phyloP scores from a whole-genome alignment of 2,797 vertebrate species.

The Falco concolor region DNA sequence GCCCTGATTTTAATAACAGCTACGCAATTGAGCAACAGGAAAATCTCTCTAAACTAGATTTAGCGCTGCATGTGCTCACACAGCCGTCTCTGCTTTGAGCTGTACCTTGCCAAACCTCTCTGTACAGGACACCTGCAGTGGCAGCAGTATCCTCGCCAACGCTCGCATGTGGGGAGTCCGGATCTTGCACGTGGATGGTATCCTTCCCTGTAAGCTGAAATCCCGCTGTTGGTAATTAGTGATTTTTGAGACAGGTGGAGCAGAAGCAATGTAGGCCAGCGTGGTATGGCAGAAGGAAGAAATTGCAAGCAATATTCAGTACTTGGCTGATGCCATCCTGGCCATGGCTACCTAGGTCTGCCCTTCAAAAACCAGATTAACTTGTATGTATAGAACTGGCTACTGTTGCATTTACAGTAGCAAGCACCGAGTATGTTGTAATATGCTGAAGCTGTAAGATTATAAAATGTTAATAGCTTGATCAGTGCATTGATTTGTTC shows the following conservation, averaged over 20 bases:
- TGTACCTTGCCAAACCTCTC: background rate
- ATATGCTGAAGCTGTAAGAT: background rate
- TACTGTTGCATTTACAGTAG: background rate
- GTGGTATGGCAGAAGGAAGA: background rate
- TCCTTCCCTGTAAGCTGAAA: constrained; percentile 65
- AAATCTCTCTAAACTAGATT: background rate
- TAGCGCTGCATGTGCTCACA: background rate
- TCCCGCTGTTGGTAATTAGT: background rate
- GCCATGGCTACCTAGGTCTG: background rate
- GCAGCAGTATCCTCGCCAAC: constrained; percentile 76
- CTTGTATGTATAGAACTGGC: background rate
- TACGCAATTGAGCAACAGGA: background rate
- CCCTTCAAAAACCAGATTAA: background rate
- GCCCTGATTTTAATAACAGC: background rate
- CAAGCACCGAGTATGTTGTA: background rate
- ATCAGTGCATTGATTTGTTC: background rate
- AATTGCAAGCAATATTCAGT: fast-evolving
- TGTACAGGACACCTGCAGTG: constrained; percentile 74
- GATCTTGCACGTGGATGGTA: constrained; percentile 85
- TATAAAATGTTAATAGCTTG: background rate
- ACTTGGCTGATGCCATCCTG: background rate
- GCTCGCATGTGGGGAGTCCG: constrained; percentile 85
- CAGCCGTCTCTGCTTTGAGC: background rate
- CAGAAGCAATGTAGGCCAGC: background rate
- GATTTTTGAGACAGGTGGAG: background rate